Evolutionary conservation across 2,113 vertebrate genomes (phyloP).

Genomic region (Hypanus sabinus): DNA sequence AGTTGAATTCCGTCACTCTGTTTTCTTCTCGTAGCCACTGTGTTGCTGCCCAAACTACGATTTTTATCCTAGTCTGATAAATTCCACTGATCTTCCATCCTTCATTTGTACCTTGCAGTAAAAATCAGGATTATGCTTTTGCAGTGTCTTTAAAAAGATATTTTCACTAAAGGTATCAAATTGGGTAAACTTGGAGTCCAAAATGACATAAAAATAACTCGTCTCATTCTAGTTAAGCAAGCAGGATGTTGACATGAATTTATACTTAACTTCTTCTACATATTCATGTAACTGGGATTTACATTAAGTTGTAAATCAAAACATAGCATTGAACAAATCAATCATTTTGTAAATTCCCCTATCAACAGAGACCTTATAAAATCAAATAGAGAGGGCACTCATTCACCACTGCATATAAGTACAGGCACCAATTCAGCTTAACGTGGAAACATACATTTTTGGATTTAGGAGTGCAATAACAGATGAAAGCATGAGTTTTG

Average conservation of each 20-base stretch:
- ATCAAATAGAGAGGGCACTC: conserved; percentile 30
- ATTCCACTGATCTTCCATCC: not conserved
- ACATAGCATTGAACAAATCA: conserved; percentile 32
- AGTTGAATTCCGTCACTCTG: conserved; percentile 27
- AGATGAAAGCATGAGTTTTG: conserved; percentile 26
- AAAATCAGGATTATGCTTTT: not conserved
- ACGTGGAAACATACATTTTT: conserved; percentile 33
- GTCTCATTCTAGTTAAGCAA: conserved; percentile 15
- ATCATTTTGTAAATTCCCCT: conserved; percentile 27
- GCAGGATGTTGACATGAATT: conserved; percentile 16
- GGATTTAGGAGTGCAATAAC: conserved; percentile 13
- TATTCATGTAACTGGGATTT: conserved; percentile 32
- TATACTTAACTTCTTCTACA: conserved; percentile 19
- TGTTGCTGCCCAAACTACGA: not conserved
- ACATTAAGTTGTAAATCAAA: conserved; percentile 36
- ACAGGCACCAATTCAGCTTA: conserved; percentile 34
- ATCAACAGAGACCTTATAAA: conserved; percentile 36
- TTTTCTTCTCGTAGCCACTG: conserved; percentile 8
- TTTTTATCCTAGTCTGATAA: not conserved
- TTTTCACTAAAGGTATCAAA: not conserved
- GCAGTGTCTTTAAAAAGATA: not conserved
- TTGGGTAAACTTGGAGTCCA: not conserved
- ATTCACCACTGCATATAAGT: conserved; percentile 1
- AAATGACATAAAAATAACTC: not conserved
- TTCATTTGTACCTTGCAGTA: not conserved